Evolutionary conservation across 2,888 invertebrate genomes (phyloP).

Genomic region (Junonia oenone): DNA sequence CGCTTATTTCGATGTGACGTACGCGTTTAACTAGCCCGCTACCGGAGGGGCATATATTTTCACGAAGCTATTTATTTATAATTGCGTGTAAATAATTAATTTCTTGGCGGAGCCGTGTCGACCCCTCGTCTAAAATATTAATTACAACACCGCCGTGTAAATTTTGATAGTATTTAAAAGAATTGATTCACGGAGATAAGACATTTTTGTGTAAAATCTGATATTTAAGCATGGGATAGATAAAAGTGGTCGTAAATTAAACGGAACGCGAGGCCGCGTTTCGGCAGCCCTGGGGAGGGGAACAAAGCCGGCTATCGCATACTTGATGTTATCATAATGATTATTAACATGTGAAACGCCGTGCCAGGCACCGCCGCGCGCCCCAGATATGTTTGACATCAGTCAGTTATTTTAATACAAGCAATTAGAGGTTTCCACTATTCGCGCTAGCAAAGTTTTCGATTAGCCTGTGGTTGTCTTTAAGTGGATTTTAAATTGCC

Average conservation of each 20-base stretch:
- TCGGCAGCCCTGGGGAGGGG: conserved; percentile 44
- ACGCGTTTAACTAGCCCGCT: neutral
- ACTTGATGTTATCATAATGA: conserved; percentile 79
- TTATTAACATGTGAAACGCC: conserved; percentile 76
- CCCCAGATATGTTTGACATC: conserved; percentile 78
- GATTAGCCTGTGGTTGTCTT: conserved; percentile 74
- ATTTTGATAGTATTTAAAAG: no score
- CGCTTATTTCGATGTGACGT: conserved; percentile 7
- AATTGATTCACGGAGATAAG: neutral
- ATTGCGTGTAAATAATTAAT: neutral
- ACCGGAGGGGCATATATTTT: neutral
- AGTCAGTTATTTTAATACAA: conserved; percentile 78
- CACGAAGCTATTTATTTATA: neutral
- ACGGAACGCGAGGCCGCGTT: neutral
- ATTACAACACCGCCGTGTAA: neutral
- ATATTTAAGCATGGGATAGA: neutral
- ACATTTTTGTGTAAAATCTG: neutral
- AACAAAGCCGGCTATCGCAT: conserved; percentile 65
- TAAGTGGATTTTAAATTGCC: conserved; percentile 77
- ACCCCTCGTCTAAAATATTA: neutral
- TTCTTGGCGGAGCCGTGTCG: neutral
- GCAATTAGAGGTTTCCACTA: conserved; percentile 70
- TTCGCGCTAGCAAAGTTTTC: conserved; percentile 66
- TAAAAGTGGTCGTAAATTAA: conserved; percentile 1
- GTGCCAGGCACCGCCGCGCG: conserved; percentile 67